Evolutionary conservation across 2,888 invertebrate species (phyloP).

Genomic region (Dynastes tityus): DNA sequence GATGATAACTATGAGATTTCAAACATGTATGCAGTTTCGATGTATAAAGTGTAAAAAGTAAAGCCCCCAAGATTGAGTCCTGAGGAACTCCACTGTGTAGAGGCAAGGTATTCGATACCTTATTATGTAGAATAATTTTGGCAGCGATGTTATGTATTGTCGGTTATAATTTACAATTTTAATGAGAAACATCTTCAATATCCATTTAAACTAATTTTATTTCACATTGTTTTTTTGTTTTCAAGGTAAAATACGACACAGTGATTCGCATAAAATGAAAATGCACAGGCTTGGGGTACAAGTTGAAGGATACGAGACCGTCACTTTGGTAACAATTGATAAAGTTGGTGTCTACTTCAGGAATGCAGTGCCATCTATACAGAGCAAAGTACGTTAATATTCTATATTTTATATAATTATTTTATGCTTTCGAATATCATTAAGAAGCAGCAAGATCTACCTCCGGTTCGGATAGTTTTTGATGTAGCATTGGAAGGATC

Average conservation of each 20-base stretch:
- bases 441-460: slow-evolving; percentile 61
- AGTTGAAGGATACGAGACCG: slow-evolving; percentile 91
- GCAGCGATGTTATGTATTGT: no score
- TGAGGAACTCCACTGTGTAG: no score
- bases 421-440: slow-evolving; percentile 22
- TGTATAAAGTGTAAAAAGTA: no score
- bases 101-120: no score
- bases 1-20: no score
- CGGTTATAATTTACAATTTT: no score
- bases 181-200: no score
- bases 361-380: slow-evolving; percentile 73
- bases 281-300: slow-evolving; percentile 91
- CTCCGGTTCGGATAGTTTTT: slow-evolving; percentile 88
- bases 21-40: no score
- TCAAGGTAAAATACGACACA: slow-evolving; percentile 77
- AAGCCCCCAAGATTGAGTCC: no score
- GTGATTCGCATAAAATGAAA: slow-evolving; percentile 83
- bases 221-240: slow-evolving; percentile 26
- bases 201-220: not conserved
- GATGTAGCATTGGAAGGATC: slow-evolving; percentile 94
- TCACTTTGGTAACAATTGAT: slow-evolving; percentile 94
- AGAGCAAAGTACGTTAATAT: slow-evolving; percentile 61
- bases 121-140: no score
- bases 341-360: slow-evolving; percentile 95
- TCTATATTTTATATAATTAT: not conserved